Evolutionary conservation across 2,888 invertebrate species (phyloP), one percentile per base, ranked within the genome.

Genomic region (Aleiodes leptofemur): DNA sequence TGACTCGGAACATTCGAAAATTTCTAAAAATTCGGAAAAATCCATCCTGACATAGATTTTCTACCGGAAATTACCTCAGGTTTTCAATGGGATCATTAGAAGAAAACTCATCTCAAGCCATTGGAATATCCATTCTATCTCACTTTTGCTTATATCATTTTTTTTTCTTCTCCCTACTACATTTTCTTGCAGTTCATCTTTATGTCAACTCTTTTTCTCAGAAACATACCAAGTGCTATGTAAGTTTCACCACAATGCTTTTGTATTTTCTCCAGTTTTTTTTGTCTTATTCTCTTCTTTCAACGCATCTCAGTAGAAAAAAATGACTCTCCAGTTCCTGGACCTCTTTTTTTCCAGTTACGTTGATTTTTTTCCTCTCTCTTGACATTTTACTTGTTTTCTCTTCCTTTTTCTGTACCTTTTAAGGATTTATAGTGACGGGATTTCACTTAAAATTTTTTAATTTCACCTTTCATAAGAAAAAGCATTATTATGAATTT

Each of bases 121-220:
- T 23, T 23, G 23, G 2, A 23, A 23, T 23, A 23, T 23, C 23
- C 23, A 6, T 55, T 31, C 38, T 61, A 13, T 38, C n/a, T 77
- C 73, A 55, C 29, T 13, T 51, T 73, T 71, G 61, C 61, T 55
- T 73, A 34, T 34, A 34, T 34, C 4, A 34, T 69, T 69, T 31
- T 14, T 5, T 0, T 53, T n/a, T 53, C 14, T n/a, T 72, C 16
- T 48, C 59, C 75, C 43, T 2, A 50, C 6, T 66, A 13, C 16
- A 23, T 53, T 61, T 57, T 55, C 48, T 29, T 31, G 68, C 16
- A 69, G 29, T 31, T 9, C 31, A 34, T 51, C 66, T 43, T 48
- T 16, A 38, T 56, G 43, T 71, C 51, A 38, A 51, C 48, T 64
- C 43, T 8, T 43, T 43, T 43, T 43, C 43, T 9, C 7, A 43